These are phyloP conservation scores for Myiozetetes cayanensis DNA, from an alignment of 2,113 vertebrate genomes.

Conservation along the genomic window DNA sequence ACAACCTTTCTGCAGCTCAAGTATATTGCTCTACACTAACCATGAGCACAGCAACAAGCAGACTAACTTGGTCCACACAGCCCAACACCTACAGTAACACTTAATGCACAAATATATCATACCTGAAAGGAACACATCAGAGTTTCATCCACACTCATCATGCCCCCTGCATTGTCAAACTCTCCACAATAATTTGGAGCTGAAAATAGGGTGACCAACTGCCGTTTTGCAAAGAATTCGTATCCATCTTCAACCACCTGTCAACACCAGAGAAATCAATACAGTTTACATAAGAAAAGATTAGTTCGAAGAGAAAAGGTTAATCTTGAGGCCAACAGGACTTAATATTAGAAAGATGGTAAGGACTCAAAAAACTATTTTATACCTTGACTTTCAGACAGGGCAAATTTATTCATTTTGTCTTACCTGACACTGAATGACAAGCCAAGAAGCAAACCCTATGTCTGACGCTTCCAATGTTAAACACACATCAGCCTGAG, in stretches of 20 bases:
- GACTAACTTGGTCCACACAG: neutral
- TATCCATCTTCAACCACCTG: constrained; percentile 96
- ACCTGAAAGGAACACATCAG: constrained; percentile 98
- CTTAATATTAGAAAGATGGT: neutral
- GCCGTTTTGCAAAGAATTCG: constrained; percentile 94
- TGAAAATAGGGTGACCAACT: constrained; percentile 93
- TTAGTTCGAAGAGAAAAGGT: neutral
- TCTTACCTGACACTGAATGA: neutral
- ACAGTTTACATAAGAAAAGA: neutral
- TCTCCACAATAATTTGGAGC: constrained; percentile 95
- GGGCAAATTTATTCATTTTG: neutral
- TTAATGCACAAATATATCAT: neutral
- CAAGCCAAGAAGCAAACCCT: neutral
- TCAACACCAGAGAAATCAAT: constrained; percentile 30
- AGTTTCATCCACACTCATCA: constrained; percentile 97
- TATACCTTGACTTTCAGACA: neutral
- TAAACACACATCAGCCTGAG: neutral
- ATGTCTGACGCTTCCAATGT: neutral
- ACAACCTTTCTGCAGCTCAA: neutral
- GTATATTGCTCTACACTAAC: neutral
- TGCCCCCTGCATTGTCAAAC: constrained; percentile 94
- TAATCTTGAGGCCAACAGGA: neutral
- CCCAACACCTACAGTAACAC: neutral
- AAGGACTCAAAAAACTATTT: neutral
- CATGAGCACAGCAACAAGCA: neutral